Evolutionary conservation across 2,113 vertebrate species (phyloP).

Genomic region (Leptocoma aspasia): DNA sequence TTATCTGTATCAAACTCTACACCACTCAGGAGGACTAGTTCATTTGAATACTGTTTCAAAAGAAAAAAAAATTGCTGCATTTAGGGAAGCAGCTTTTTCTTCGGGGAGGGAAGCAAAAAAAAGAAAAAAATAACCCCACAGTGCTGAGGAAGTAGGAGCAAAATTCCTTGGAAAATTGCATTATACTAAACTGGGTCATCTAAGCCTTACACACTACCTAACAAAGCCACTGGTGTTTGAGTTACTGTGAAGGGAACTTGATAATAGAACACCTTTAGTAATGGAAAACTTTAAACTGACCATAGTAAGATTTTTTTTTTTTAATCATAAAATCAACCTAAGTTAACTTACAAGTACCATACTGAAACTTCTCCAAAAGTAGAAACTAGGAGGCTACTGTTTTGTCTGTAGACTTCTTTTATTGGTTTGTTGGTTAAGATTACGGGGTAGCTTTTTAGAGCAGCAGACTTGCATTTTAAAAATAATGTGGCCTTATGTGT

Average conservation of each 20-base stretch:
- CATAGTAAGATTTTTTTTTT: background rate
- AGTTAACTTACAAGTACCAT: background rate
- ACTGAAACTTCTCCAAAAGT: background rate
- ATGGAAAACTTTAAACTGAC: background rate
- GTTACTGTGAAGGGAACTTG: background rate
- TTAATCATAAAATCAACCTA: background rate
- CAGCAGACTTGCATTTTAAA: background rate
- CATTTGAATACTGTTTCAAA: background rate
- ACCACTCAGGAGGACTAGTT: background rate
- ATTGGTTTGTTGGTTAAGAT: background rate
- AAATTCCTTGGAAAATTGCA: background rate
- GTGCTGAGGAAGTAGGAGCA: background rate
- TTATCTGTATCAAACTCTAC: background rate
- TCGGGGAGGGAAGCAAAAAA: background rate
- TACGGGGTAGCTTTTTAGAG: background rate
- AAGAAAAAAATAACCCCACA: background rate
- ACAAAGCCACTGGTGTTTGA: slow-evolving; percentile 20
- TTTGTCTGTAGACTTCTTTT: background rate
- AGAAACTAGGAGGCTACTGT: background rate
- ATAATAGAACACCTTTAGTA: slow-evolving; percentile 30
- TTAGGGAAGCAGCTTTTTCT: background rate
- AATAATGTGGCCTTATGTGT: background rate
- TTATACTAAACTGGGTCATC: background rate
- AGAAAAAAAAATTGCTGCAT: background rate
- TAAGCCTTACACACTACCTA: background rate